Evolutionary conservation across 2,113 vertebrate species (phyloP).

Genomic region (Psephotus haematonotus): DNA sequence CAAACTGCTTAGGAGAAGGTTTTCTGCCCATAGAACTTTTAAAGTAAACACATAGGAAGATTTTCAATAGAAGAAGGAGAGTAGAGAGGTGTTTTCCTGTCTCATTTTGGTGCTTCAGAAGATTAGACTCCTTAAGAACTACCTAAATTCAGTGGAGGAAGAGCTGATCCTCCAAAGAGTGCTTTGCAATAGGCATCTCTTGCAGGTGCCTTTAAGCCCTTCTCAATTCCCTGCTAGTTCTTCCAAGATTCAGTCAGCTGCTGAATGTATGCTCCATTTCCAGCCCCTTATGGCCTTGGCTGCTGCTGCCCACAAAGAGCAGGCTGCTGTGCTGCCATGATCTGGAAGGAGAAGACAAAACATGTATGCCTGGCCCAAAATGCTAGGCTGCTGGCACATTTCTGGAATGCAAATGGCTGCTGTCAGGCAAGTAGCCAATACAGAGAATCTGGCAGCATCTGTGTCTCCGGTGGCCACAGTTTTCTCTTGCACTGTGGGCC

Average conservation of each 20-base stretch:
- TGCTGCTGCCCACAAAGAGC: background rate
- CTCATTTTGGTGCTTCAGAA: background rate
- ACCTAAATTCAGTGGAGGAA: background rate
- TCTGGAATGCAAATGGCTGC: background rate
- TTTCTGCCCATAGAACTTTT: background rate
- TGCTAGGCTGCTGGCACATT: background rate
- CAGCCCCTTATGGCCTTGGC: background rate
- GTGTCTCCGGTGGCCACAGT: background rate
- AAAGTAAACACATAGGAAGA: background rate
- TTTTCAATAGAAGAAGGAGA: background rate
- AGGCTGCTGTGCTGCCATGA: background rate
- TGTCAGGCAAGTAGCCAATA: background rate
- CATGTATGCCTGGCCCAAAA: background rate
- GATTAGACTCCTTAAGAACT: background rate
- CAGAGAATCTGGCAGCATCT: background rate
- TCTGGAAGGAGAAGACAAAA: background rate
- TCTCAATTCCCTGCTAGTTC: background rate
- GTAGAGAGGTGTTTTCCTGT: accelerated
- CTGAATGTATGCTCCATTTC: background rate
- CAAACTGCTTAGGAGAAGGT: background rate
- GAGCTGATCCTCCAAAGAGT: background rate
- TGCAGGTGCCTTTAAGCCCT: background rate
- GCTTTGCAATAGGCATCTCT: background rate
- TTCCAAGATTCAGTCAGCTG: background rate
- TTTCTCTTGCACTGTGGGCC: background rate